These are phyloP conservation scores for Drosophila parvula DNA, from an alignment of 1,140 invertebrate genomes.

Conservation along the genomic window DNA sequence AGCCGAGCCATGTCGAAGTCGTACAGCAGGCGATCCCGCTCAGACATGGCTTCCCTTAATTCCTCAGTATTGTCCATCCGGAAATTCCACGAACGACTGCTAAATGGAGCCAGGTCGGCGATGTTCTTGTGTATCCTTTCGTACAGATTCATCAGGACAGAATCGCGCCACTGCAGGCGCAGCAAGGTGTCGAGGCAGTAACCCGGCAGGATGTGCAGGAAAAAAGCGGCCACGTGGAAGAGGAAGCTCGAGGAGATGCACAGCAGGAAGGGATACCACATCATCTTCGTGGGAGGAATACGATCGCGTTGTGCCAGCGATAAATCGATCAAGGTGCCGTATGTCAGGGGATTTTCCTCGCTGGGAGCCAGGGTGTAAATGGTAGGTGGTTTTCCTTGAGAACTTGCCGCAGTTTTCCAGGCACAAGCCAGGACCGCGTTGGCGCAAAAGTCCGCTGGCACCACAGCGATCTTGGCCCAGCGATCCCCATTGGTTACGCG, in stretches of 20 bases:
- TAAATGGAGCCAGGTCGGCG: slow-evolving; percentile 88
- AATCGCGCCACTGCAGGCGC: slow-evolving; percentile 80
- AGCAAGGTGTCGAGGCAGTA: slow-evolving; percentile 85
- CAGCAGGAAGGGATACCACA: slow-evolving; percentile 85
- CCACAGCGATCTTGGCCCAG: slow-evolving; percentile 85
- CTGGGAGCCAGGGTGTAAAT: slow-evolving; percentile 90
- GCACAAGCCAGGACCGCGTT: slow-evolving; percentile 90
- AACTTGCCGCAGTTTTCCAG: slow-evolving; percentile 86
- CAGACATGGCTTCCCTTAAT: slow-evolving; percentile 86
- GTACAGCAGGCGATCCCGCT: slow-evolving; percentile 87
- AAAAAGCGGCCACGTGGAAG: slow-evolving; percentile 83
- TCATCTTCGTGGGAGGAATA: slow-evolving; percentile 69
- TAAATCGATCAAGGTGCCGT: slow-evolving; percentile 85
- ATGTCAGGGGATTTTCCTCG: slow-evolving; percentile 86
- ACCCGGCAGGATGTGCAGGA: slow-evolving; percentile 87
- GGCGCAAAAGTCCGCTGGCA: slow-evolving; percentile 92
- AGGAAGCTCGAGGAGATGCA: slow-evolving; percentile 75
- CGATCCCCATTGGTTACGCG: slow-evolving; percentile 87
- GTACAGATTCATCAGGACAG: slow-evolving; percentile 87
- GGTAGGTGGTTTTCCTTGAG: slow-evolving; percentile 55
- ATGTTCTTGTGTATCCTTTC: slow-evolving; percentile 88
- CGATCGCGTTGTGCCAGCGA: slow-evolving; percentile 53
- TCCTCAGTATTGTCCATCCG: slow-evolving; percentile 86
- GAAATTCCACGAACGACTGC: slow-evolving; percentile 88
- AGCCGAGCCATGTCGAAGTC: slow-evolving; percentile 88